phyloP scores from a whole-genome alignment of 2,797 vertebrate genomes.

The Rhyacichthys aspro region DNA sequence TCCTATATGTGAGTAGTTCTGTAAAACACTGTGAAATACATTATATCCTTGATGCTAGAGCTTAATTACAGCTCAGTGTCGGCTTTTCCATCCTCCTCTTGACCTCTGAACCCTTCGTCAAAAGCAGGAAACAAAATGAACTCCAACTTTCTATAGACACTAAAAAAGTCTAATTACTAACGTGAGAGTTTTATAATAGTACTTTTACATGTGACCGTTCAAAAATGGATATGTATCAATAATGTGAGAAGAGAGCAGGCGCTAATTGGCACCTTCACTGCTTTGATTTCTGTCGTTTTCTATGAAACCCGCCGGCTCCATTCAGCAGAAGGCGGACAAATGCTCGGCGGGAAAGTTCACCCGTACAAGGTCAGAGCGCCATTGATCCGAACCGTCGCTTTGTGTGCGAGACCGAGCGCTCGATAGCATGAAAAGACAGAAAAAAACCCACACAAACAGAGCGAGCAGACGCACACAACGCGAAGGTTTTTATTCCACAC shows the following conservation, averaged over 20 bases:
- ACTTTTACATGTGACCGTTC: too few relatives aligned
- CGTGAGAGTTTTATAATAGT: too few relatives aligned
- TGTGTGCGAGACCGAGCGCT: conserved; percentile 27
- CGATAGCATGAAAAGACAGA: conserved; percentile 18
- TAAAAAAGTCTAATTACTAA: too few relatives aligned
- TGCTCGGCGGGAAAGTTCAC: conserved; percentile 38
- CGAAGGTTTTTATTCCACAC: conserved; percentile 33
- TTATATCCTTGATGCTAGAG: too few relatives aligned
- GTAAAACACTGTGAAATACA: too few relatives aligned
- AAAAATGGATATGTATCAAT: not conserved
- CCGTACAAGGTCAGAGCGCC: conserved; percentile 18
- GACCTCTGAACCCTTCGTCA: too few relatives aligned
- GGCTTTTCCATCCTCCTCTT: too few relatives aligned
- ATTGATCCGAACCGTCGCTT: conserved; percentile 37
- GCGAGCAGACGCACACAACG: too few relatives aligned
- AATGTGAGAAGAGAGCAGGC: not conserved
- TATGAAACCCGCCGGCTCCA: not conserved
- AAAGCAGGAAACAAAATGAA: too few relatives aligned
- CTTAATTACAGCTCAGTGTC: too few relatives aligned
- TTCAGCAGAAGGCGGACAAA: conserved; percentile 14
- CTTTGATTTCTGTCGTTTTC: not conserved
- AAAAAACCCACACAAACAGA: conserved; percentile 8
- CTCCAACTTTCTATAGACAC: too few relatives aligned
- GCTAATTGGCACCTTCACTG: not conserved
- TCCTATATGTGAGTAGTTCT: too few relatives aligned